A percentile compares a stretch with the other conserved stretches of the same genome.
phyloP scores from a whole-genome alignment of 2,888 invertebrate genomes.

The Synanthedon andrenaeformis region DNA sequence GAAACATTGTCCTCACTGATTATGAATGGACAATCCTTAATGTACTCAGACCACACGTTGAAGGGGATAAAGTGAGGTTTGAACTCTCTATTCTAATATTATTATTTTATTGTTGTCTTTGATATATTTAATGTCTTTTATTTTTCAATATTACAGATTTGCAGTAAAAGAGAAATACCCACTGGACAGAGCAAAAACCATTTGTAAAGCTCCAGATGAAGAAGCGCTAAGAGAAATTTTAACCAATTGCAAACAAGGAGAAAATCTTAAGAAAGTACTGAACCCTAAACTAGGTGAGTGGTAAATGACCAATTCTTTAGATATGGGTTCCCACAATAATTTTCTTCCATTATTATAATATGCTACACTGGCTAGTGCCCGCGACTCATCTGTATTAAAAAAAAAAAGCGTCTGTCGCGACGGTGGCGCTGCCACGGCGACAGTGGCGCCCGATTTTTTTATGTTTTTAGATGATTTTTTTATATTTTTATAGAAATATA shows the following conservation, averaged over 20 bases:
- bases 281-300: slow-evolving; percentile 80
- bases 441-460: no score
- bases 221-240: slow-evolving; percentile 73
- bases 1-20: slow-evolving; percentile 96
- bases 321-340: neutral
- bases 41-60: slow-evolving; percentile 91
- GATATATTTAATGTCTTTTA: neutral
- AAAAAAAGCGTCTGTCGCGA: no score
- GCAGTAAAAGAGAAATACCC: slow-evolving; percentile 95
- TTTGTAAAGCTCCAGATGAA: slow-evolving; percentile 61
- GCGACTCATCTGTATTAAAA: no score
- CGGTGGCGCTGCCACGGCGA: no score
- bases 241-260: slow-evolving; percentile 75
- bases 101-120: neutral
- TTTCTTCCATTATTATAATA: no score
- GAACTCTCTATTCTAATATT: neutral
- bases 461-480: no score
- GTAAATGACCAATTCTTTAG: no score
- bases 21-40: slow-evolving; percentile 89
- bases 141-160: slow-evolving; percentile 67
- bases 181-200: slow-evolving; percentile 77
- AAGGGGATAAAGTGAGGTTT: slow-evolving; percentile 86
- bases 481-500: no score
- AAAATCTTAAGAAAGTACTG: slow-evolving; percentile 83
- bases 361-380: no score